Evolutionary conservation across 2,113 vertebrate species (phyloP).

Genomic region (Eudyptes chrysolophus): DNA sequence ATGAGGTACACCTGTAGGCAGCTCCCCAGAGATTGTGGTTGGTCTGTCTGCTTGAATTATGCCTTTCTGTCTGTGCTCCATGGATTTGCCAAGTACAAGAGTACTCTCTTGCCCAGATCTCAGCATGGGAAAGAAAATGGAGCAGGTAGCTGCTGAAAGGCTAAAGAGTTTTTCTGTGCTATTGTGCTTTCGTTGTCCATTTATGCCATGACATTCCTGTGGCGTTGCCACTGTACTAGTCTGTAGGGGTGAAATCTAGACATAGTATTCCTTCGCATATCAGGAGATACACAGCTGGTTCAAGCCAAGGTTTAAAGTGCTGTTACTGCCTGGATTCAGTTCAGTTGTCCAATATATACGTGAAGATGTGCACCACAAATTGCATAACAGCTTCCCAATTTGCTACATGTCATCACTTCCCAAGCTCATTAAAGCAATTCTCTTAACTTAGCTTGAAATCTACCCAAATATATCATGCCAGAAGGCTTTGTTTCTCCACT

Average conservation of each 20-base stretch:
- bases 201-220: background rate
- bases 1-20: background rate
- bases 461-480: background rate
- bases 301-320: background rate
- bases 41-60: background rate
- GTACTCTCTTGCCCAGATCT: background rate
- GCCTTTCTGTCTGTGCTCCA: background rate
- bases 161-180: background rate
- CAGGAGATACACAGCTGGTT: fast-evolving
- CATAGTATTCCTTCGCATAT: background rate
- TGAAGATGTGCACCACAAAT: background rate
- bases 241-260: background rate
- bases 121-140: no score
- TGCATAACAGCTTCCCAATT: background rate
- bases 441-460: background rate
- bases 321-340: background rate
- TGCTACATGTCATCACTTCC: background rate
- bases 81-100: background rate
- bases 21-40: fast-evolving
- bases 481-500: background rate
- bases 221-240: background rate
- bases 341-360: fast-evolving
- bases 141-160: background rate
- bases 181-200: fast-evolving
- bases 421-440: background rate